Percentiles rank a stretch among this genome's conserved stretches.
phyloP scores from a whole-genome alignment of 2,113 vertebrate species.

The Eurystomus gularis region DNA sequence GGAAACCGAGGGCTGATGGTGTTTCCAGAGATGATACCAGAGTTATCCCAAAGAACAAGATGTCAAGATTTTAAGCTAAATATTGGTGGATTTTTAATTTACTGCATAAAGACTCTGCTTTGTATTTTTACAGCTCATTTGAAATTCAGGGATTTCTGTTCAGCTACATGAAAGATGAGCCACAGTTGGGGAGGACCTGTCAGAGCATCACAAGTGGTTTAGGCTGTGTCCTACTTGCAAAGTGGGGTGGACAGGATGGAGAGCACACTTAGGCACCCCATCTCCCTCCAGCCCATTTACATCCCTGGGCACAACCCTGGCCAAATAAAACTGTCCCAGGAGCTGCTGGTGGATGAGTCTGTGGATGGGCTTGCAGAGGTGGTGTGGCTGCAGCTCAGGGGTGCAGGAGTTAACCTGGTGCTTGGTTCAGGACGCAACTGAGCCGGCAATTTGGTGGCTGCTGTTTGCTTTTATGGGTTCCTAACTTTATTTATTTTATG shows the following conservation, averaged over 20 bases:
- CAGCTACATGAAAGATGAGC: not conserved
- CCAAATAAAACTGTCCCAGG: not conserved
- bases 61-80: not conserved
- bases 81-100: not conserved
- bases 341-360: not conserved
- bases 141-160: rapidly evolving
- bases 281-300: not conserved
- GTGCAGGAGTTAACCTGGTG: not conserved
- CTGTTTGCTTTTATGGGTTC: not conserved
- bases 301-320: not conserved
- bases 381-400: not conserved
- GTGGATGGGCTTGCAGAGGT: not conserved
- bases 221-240: not conserved
- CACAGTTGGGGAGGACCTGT: not conserved
- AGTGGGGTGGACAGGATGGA: not conserved
- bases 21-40: not conserved
- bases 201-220: rapidly evolving
- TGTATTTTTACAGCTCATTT: not conserved
- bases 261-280: not conserved
- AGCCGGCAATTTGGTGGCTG: not conserved
- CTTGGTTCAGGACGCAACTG: not conserved
- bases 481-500: conserved; percentile 40
- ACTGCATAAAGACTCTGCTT: not conserved
- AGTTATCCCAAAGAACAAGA: not conserved
- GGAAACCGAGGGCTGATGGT: not conserved